Base-by-base conservation (phyloP, 2,797 vertebrate species). In the Muraenolepis orangiensis region DNA sequence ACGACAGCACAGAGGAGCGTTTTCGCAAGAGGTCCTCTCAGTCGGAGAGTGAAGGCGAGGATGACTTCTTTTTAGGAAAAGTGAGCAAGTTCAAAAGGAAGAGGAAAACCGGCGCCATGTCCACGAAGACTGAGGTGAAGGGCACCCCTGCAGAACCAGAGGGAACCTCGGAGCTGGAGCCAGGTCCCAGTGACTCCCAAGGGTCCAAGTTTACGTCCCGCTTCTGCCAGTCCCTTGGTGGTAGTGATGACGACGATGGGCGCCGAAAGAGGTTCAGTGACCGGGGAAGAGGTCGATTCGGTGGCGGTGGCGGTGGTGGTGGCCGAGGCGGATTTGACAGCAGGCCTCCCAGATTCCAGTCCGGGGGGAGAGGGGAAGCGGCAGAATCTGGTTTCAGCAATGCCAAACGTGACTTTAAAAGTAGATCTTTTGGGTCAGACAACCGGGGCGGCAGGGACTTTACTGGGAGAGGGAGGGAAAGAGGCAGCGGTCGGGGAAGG, bases 1-100 rank as follows among this genome's bases (percentile, higher is more conserved):
- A 99, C 71, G 98, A 99, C 85, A 98, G 97, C 86, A 99, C 97
- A 0, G 97, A 99, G 83, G 97, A 99, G 76, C 96, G 98, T 4
- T 99, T 98, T 91, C 93, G 85, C 80, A 96, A 96, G 74, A 95
- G 96, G 78, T 95, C 96, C 0, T 97, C 97, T 32, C 86, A 92
- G 77, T 97, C 96, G 16, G 97, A 94, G 69, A 94, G 93, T 34
- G 95, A 96, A 0, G 91, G 92, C 0, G 94, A 88, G 0, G 74
- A 96, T 20, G 95, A 96, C 82, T 99, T 99, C 89, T 99, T 99
- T 75, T 85, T 98, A 67, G 96, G 96, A 13, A 99, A 97, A 94
- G 94, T 95, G 12, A 96, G 88, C 82, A 94, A 91, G 87, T 95
- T 91, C 69, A 95, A 95, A 84, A 98, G 94, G 83, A 92, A 90